Evolutionary conservation across 1,140 invertebrate genomes (phyloP).

Genomic region (Drosophila nasuta): DNA sequence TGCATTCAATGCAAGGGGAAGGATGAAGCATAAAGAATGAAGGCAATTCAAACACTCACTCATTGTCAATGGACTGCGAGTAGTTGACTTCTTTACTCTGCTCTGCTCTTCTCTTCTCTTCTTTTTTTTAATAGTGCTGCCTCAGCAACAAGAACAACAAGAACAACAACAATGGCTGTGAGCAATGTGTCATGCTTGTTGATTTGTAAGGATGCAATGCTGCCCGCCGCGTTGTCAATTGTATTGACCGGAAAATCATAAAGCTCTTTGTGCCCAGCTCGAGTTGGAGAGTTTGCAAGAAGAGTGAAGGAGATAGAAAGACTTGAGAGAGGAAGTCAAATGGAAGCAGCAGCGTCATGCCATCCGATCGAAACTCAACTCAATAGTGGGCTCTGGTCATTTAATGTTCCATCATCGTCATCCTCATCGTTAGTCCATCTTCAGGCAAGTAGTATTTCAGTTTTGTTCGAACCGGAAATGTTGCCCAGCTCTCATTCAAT

Average conservation of each 20-base stretch:
- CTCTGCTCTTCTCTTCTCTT: too few relatives aligned
- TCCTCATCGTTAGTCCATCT: not conserved
- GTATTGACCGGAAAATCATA: conserved; percentile 82
- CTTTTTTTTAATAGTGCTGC: conserved; percentile 55
- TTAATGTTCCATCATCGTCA: conserved; percentile 29
- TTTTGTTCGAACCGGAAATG: conserved; percentile 60
- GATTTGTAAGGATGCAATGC: conserved; percentile 78
- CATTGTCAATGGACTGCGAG: conserved; percentile 53
- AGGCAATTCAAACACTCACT: conserved; percentile 36
- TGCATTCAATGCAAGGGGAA: conserved; percentile 16
- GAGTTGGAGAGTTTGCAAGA: conserved; percentile 6
- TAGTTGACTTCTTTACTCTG: not conserved
- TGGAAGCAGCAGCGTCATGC: conserved; percentile 61
- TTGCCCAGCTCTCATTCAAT: conserved; percentile 69
- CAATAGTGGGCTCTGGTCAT: conserved; percentile 18
- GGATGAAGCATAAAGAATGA: conserved; percentile 6
- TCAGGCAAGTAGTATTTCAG: not conserved
- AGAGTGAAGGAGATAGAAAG: conserved; percentile 6
- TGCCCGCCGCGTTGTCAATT: conserved; percentile 56
- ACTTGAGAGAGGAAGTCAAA: conserved; percentile 60
- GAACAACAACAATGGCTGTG: conserved; percentile 27
- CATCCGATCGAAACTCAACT: conserved; percentile 22
- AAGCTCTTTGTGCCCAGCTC: conserved; percentile 68
- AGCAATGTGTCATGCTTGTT: conserved; percentile 80
- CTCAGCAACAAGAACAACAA: conserved; percentile 43